These are phyloP conservation scores for Malaclemys terrapin DNA, from an alignment of 2,113 vertebrate genomes.

Conservation along the genomic window DNA sequence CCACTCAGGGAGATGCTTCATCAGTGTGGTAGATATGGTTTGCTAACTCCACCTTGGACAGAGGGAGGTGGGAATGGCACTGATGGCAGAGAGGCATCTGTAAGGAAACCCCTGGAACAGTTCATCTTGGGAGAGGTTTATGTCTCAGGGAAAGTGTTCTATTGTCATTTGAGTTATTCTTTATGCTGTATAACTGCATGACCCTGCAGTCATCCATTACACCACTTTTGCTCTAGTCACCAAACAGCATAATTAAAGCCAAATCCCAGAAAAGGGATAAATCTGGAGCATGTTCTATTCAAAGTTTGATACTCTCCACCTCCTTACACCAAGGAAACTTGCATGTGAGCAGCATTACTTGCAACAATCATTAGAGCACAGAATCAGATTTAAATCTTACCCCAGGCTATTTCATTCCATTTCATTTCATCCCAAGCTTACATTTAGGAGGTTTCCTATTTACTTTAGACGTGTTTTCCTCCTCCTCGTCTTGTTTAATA, in stretches of 20 bases:
- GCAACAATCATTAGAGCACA: conserved; percentile 26
- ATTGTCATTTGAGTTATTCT: rapidly evolving
- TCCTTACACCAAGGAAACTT: not conserved
- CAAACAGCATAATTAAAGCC: not conserved
- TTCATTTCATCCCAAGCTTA: not conserved
- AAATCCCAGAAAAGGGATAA: not conserved
- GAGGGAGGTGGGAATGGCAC: not conserved
- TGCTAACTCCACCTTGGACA: not conserved
- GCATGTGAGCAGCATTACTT: not conserved
- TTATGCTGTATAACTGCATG: not conserved
- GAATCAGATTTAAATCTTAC: conserved; percentile 45
- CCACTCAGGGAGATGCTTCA: not conserved
- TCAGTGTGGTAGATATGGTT: not conserved
- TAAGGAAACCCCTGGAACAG: not conserved
- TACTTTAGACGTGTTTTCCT: conserved; percentile 21
- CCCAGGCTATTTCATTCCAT: conserved; percentile 11
- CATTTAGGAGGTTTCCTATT: conserved; percentile 50
- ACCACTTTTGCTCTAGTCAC: not conserved
- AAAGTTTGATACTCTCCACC: not conserved
- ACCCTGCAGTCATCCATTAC: not conserved
- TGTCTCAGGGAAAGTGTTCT: not conserved
- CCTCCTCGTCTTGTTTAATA: conserved; percentile 40
- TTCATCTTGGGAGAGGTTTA: not conserved
- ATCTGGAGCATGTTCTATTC: not conserved
- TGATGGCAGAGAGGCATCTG: not conserved